Percentiles rank a stretch among this genome's conserved stretches.
phyloP scores from a whole-genome alignment of 2,797 vertebrate genomes.

The Sebastolobus altivelis region DNA sequence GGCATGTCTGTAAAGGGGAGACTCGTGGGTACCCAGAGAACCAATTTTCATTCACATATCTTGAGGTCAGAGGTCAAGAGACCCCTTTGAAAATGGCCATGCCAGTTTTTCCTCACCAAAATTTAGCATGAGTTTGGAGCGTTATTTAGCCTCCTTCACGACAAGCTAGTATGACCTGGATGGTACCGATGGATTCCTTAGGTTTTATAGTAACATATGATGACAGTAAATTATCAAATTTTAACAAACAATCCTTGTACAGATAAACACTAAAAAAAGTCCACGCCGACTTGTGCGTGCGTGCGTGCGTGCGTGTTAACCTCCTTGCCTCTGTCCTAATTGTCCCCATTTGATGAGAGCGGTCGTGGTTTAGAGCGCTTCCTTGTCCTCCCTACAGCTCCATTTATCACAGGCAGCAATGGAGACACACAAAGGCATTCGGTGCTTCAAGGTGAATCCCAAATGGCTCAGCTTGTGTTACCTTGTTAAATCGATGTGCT shows the following conservation, averaged over 20 bases:
- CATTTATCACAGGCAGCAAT: conserved; percentile 76
- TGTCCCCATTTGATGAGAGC: conserved; percentile 66
- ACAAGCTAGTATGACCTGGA: no score
- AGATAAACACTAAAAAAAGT: not conserved
- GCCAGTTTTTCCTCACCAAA: no score
- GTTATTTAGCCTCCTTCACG: no score
- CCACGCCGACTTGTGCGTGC: not conserved
- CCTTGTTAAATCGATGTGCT: conserved; percentile 78
- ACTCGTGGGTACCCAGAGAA: no score
- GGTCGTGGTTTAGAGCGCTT: conserved; percentile 57
- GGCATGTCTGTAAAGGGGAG: no score
- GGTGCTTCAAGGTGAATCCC: conserved; percentile 78
- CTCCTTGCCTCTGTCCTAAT: conserved; percentile 62
- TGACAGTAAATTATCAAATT: not conserved
- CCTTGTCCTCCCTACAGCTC: conserved; percentile 61
- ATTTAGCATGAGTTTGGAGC: no score
- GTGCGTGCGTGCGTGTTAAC: not conserved
- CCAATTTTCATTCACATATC: no score
- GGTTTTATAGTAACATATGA: no score
- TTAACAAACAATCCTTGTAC: not conserved
- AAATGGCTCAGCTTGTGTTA: conserved; percentile 77
- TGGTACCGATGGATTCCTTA: no score
- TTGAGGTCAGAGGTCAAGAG: no score
- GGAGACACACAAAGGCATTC: conserved; percentile 65
- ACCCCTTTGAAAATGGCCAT: no score